Base-by-base conservation (phyloP, 2,113 vertebrate genomes). In the Pseudorectes ferrugineus region DNA sequence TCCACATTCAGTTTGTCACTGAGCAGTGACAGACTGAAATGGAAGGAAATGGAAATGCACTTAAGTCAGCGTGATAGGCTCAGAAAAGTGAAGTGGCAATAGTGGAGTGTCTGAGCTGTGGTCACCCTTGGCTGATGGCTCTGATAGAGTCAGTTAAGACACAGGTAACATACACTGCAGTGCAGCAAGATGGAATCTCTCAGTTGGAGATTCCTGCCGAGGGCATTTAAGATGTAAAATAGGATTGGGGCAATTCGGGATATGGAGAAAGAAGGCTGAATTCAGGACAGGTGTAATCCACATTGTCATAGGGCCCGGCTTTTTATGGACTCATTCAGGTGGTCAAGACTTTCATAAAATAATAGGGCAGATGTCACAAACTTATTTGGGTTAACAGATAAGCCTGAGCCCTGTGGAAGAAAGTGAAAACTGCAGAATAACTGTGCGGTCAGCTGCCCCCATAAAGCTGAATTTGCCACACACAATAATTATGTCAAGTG, bases 161-260 rank as follows among this genome's bases (percentile, higher is more conserved):
- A 49, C 61, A 49, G 12, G 46, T 38, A 43, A 52, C 7, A 16
- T 28, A 18, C 23, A 2, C 42, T 76, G 25, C 59, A 42, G 38
- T 20, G 42, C 38, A 74, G 35, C 38, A 23, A 1, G 52, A 3
- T 26, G 79, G 54, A 70, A 43, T 58, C 54, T 57, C 40, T n/a
- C 42, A 49, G 62, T 1, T 43, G 29, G 42, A 68, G 51, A 68
- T 45, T 81, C 24, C 48, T 86, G 26, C 33, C 1, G 1, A 18
- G 33, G 14, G 20, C n/a, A 42, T n/a, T 17, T 26, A 28, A 29
- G 20, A 18, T 79, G 24, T 52, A 43, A 78, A 67, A 25, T 23
- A 31, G 17, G 28, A n/a, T 5, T 1, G 4, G 16, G 45, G 8
- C 17, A 28, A 1, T 40, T 1, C 0, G 19, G 26, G 8, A 10